Conservation (phyloP, 2,113 vertebrate genomes). For the Harpagus bidentatus region DNA sequence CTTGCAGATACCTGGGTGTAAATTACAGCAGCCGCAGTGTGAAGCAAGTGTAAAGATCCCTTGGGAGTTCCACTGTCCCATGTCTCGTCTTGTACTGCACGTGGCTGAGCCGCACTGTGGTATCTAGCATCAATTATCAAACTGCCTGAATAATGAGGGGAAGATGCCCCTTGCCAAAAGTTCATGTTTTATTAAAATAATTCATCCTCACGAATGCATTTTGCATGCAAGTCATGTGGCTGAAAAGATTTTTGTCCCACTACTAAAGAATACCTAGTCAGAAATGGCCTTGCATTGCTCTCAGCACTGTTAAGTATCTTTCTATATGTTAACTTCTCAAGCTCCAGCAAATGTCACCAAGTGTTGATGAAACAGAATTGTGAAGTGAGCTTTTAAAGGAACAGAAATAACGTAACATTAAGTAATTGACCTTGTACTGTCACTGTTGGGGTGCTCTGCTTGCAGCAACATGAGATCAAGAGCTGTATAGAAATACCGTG, state of each 20-base stretch:
- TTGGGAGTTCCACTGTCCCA: neutral
- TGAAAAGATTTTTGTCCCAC: neutral
- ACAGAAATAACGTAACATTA: neutral
- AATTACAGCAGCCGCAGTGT: neutral
- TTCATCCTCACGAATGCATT: neutral
- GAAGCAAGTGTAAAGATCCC: neutral
- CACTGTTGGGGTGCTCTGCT: neutral
- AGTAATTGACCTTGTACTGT: neutral
- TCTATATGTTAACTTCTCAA: neutral
- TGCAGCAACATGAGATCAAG: neutral
- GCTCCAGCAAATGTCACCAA: neutral
- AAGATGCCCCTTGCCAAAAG: neutral
- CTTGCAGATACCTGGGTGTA: neutral
- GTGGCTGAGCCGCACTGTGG: neutral
- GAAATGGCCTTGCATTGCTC: neutral
- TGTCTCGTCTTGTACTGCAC: neutral
- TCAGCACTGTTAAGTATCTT: neutral
- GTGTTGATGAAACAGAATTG: neutral
- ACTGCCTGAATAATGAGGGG: neutral
- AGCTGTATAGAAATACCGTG: neutral
- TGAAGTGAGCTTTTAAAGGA: neutral
- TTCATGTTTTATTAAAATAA: neutral
- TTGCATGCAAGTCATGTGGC: neutral
- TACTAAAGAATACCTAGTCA: neutral
- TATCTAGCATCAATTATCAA: neutral